Evolutionary conservation across 53 echinoderm and acorn worm species (phyloP), one percentile per base, ranked within the genome.

Genomic region (Glandiceps talaboti): DNA sequence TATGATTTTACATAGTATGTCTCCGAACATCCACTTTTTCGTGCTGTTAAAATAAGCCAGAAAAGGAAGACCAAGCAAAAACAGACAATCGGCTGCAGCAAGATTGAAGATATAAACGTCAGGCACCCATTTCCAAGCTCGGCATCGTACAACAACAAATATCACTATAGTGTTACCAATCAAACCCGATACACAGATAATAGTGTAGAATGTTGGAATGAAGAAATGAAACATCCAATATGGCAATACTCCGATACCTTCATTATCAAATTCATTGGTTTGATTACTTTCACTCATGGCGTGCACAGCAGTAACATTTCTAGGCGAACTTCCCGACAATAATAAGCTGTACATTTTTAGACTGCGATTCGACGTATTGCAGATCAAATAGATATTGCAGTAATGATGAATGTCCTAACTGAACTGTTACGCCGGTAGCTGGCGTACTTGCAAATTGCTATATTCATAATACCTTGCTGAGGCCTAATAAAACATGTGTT

Each of bases 91-190:
- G 1, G 85, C 85, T 29, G 85, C 76, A 0, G 89, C 89, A 30
- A 89, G 73, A 73, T 89, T 89, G 29, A 79, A 85, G 28, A 89
- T 89, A 73, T 85, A 89, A 32, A 79, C 85, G 80, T 89, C 85
- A 28, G 89, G 85, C 29, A 89, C 85, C 14, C 85, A 81, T 74
- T 85, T 82, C 85, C 85, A 85, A 74, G 85, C 89, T 1, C 76
- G 76, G 73, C 85, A 82, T 31, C 85, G 74, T 28, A 73, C 32
- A 29, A 89, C 82, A 29, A 89, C 82, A 28, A 83, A 85, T 1
- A 89, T 76, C 32, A 89, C 89, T 1, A 76, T 73, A 0, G 73
- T 32, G 29, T 89, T 89, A 14, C 89, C 89, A 29, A 89, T 31
- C 1, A 89, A 33, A 14, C 89, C 89, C 75, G 82, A 31, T 10